These are phyloP conservation scores for Anodontia alba DNA, from an alignment of 2,888 invertebrate species.

Conservation along the genomic window DNA sequence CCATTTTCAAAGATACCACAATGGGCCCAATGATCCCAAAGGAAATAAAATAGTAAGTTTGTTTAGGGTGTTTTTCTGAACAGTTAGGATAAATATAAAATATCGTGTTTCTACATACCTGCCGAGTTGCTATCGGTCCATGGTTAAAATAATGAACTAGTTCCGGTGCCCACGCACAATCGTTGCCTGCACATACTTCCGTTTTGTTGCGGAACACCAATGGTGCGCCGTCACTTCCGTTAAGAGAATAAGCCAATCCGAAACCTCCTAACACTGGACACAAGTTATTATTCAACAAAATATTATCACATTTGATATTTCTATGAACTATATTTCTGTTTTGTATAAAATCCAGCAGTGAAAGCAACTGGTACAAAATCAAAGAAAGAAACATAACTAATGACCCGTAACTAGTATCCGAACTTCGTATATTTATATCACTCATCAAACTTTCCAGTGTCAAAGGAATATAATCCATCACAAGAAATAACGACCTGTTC, in stretches of 20 bases:
- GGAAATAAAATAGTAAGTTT: too few species aligned
- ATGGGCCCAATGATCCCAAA: too few species aligned
- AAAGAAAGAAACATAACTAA: constrained; percentile 53
- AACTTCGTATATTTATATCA: background rate
- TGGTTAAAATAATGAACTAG: background rate
- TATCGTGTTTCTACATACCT: too few species aligned
- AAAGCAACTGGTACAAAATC: constrained; percentile 66
- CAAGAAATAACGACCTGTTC: constrained; percentile 64
- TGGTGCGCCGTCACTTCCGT: background rate
- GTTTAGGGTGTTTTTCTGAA: too few species aligned
- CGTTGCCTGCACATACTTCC: background rate
- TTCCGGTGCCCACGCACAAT: background rate
- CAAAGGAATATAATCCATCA: constrained; percentile 52
- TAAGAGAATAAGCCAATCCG: background rate
- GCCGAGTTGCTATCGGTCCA: background rate
- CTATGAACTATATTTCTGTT: constrained; percentile 60
- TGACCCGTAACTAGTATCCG: constrained; percentile 38
- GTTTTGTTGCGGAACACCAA: background rate
- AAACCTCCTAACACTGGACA: constrained; percentile 18
- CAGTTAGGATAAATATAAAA: too few species aligned
- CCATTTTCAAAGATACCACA: too few species aligned
- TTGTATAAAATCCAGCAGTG: constrained; percentile 58
- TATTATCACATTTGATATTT: constrained; percentile 69
- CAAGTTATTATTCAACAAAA: constrained; percentile 64
- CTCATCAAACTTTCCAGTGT: constrained; percentile 23